phyloP scores from a whole-genome alignment of 2,113 vertebrate genomes.

The Sus scrofa region DNA sequence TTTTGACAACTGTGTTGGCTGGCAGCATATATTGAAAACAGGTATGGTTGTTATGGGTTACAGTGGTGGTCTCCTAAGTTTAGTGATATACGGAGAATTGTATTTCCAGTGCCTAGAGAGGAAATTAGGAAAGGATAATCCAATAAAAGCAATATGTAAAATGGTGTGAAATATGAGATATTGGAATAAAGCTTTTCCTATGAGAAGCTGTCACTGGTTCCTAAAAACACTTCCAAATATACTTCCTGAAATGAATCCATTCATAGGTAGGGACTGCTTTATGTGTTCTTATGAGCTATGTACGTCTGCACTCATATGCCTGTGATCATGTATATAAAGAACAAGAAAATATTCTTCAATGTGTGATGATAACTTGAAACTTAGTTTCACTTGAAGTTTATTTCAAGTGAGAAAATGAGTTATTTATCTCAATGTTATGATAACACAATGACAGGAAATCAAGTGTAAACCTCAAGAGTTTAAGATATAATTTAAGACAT shows the following conservation, averaged over 20 bases:
- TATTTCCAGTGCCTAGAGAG: background rate
- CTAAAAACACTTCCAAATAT: background rate
- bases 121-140: background rate
- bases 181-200: background rate
- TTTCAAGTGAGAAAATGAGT: background rate
- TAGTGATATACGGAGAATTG: background rate
- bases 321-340: background rate
- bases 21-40: background rate
- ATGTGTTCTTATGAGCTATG: background rate
- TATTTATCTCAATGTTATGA: background rate
- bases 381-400: constrained; percentile 35
- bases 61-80: background rate
- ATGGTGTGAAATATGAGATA: background rate
- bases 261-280: background rate
- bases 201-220: background rate
- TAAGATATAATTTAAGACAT: background rate
- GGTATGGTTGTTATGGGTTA: background rate
- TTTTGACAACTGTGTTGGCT: background rate
- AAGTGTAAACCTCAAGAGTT: background rate
- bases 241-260: background rate
- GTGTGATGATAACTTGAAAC: background rate
- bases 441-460: background rate
- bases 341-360: background rate
- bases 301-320: background rate
- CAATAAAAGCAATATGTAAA: constrained; percentile 18